Conservation (phyloP, 2,888 invertebrate species). For the Campaea margaritaria region DNA sequence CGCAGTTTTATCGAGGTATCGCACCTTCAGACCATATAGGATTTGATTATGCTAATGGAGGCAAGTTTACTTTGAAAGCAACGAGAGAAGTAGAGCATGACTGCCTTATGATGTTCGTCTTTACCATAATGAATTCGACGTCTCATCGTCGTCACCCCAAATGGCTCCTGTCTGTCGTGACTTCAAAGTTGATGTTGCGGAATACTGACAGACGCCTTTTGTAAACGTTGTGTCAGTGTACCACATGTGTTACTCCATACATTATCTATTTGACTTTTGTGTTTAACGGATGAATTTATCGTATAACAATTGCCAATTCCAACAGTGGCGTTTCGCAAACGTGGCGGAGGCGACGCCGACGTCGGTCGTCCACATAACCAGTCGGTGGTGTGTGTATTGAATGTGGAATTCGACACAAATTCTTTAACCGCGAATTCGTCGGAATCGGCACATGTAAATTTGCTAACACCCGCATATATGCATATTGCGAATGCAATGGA, state of each 20-base stretch:
- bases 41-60: conserved; percentile 30
- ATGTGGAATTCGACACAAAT: conserved; percentile 41
- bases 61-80: conserved; percentile 27
- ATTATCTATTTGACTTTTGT: conserved; percentile 36
- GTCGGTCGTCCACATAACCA: conserved; percentile 11
- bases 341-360: conserved; percentile 3
- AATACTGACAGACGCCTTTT: conserved; percentile 41
- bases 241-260: conserved; percentile 38
- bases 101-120: conserved; percentile 30
- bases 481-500: conserved; percentile 27
- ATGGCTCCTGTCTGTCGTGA: conserved; percentile 42
- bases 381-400: conserved; percentile 24
- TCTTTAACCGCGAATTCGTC: conserved; percentile 31
- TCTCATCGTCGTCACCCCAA: conserved; percentile 37
- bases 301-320: conserved; percentile 30
- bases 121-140: conserved; percentile 38
- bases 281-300: conserved; percentile 28
- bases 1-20: conserved; percentile 3
- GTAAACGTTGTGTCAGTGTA: conserved; percentile 38
- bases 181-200: conserved; percentile 47
- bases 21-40: conserved; percentile 14
- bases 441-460: conserved; percentile 29
- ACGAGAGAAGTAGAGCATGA: conserved; percentile 35
- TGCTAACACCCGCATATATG: conserved; percentile 38
- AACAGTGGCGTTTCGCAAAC: conserved; percentile 26